Percentiles rank a stretch among this genome's conserved stretches.
phyloP scores from a whole-genome alignment of 2,888 invertebrate species.

The Eristalis intricaria region DNA sequence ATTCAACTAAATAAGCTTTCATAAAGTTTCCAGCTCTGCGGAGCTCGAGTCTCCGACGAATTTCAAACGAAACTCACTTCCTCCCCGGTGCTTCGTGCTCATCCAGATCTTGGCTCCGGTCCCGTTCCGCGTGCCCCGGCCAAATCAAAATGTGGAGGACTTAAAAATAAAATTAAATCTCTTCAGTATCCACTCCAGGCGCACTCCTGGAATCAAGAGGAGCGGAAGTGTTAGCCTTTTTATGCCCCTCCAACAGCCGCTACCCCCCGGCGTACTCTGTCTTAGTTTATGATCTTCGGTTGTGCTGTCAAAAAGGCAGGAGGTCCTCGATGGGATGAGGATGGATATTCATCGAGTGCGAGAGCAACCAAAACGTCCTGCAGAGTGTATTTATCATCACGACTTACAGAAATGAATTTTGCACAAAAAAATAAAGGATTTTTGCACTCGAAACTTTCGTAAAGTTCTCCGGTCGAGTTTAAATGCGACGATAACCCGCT shows the following conservation, averaged over 20 bases:
- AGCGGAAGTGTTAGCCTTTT: conserved; percentile 41
- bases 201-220: conserved; percentile 18
- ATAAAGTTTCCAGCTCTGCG: conserved; percentile 29
- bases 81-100: not conserved
- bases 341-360: conserved; percentile 2
- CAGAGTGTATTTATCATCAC: conserved; percentile 51
- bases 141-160: conserved; percentile 18
- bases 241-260: conserved; percentile 1
- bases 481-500: conserved; percentile 62
- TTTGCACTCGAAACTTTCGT: conserved; percentile 34
- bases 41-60: not conserved
- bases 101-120: not conserved
- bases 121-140: not conserved
- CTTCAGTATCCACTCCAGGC: conserved; percentile 11
- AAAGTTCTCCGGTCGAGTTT: conserved; percentile 60
- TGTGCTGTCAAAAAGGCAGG: conserved; percentile 43
- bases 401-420: conserved; percentile 37
- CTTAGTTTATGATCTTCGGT: conserved; percentile 35
- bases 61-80: conserved; percentile 15
- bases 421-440: conserved; percentile 36
- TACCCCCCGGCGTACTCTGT: not conserved
- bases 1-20: conserved; percentile 49
- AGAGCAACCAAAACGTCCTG: conserved; percentile 11
- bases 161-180: conserved; percentile 50
- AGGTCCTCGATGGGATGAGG: not conserved